Conservation (phyloP, 2,797 vertebrate genomes). For the Leucoraja ocellata region DNA sequence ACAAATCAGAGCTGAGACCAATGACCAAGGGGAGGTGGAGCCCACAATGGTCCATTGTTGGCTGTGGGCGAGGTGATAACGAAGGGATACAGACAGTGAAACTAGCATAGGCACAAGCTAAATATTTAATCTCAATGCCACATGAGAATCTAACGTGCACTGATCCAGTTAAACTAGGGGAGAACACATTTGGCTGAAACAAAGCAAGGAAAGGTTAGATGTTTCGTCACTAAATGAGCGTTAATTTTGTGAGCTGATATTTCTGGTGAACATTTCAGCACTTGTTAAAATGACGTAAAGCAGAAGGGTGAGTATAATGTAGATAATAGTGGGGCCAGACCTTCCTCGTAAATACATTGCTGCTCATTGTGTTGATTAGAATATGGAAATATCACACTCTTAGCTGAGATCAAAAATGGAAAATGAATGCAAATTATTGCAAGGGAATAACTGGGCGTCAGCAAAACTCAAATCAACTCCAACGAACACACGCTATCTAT, state of each 20-base stretch:
- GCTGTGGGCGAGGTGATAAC: too few relatives aligned
- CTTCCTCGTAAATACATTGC: not conserved
- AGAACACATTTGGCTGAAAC: not conserved
- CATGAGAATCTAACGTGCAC: too few relatives aligned
- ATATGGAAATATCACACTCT: slow-evolving; percentile 15
- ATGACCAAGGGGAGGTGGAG: too few relatives aligned
- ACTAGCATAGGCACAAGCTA: too few relatives aligned
- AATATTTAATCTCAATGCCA: too few relatives aligned
- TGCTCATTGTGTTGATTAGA: slow-evolving; percentile 2
- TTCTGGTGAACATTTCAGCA: not conserved
- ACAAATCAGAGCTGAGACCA: too few relatives aligned
- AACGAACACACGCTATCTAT: not conserved
- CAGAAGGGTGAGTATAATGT: not conserved
- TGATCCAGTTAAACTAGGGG: too few relatives aligned
- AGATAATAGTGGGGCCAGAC: not conserved
- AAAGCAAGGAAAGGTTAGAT: not conserved
- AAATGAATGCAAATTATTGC: slow-evolving; percentile 32
- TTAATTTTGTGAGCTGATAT: not conserved
- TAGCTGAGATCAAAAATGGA: not conserved
- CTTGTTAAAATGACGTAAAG: not conserved
- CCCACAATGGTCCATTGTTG: too few relatives aligned
- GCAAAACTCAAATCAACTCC: not conserved
- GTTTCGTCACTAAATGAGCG: not conserved
- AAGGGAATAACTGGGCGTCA: slow-evolving; percentile 2
- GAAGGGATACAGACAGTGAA: too few relatives aligned